Evolutionary conservation across 2,113 vertebrate genomes (phyloP).

Genomic region (Collichthys lucidus): DNA sequence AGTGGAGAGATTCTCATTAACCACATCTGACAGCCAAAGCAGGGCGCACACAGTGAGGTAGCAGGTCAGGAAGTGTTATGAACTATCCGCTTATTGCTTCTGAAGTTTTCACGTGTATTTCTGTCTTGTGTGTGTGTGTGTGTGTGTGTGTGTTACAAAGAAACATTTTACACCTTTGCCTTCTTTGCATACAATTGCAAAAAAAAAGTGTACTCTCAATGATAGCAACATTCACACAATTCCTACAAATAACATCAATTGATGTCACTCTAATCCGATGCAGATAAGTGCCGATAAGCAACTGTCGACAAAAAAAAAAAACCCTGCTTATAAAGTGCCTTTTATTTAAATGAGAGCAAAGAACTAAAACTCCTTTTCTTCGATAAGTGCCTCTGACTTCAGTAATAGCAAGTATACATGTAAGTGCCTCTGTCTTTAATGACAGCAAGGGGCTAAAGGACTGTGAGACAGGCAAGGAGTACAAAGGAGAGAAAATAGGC

Average conservation of each 20-base stretch:
- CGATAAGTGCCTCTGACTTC: conserved; percentile 44
- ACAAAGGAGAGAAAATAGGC: conserved; percentile 64
- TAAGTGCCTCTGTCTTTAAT: conserved; percentile 55
- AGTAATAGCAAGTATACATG: conserved; percentile 33
- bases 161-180: neutral
- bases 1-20: conserved; percentile 74
- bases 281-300: conserved; percentile 61
- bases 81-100: conserved; percentile 55
- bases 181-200: conserved; percentile 20
- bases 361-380: conserved; percentile 40
- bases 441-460: conserved; percentile 49
- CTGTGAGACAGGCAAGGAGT: conserved; percentile 39
- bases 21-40: conserved; percentile 76
- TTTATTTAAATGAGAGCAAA: conserved; percentile 59
- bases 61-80: conserved; percentile 69
- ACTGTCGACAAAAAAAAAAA: conserved; percentile 36
- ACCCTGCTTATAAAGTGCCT: conserved; percentile 45
- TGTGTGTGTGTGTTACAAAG: conserved; percentile 9
- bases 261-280: conserved; percentile 31
- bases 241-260: conserved; percentile 9
- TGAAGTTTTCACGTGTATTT: conserved; percentile 58
- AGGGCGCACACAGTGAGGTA: conserved; percentile 67
- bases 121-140: neutral
- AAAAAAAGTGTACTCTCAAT: conserved; percentile 3
- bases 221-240: conserved; percentile 13